phyloP scores from a whole-genome alignment of 2,888 invertebrate genomes.

The Quadriops clusia region DNA sequence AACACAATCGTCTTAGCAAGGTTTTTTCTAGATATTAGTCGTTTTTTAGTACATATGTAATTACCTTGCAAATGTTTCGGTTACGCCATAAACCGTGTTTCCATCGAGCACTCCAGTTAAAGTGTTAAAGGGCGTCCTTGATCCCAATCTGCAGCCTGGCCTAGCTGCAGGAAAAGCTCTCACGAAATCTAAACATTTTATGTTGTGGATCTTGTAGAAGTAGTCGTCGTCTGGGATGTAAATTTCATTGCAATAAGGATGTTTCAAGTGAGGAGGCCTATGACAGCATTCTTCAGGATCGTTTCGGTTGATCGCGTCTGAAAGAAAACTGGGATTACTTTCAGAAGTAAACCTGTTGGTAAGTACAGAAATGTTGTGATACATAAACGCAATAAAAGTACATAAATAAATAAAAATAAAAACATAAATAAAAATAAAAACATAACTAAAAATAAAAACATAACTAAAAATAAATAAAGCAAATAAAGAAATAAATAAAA shows the following conservation, averaged over 20 bases:
- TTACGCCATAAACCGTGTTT: conserved; percentile 82
- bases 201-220: conserved; percentile 74
- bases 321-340: too few relatives aligned
- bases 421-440: too few relatives aligned
- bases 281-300: conserved; percentile 87
- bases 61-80: conserved; percentile 67
- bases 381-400: too few relatives aligned
- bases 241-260: conserved; percentile 87
- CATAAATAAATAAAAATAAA: too few relatives aligned
- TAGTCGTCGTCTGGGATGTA: conserved; percentile 80
- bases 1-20: too few relatives aligned
- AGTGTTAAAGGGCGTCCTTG: conserved; percentile 74
- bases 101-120: conserved; percentile 78
- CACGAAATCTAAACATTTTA: conserved; percentile 83
- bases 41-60: too few relatives aligned
- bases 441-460: not conserved
- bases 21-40: too few relatives aligned
- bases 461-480: not conserved
- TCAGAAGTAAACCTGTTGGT: conserved; percentile 3
- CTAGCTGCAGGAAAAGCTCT: conserved; percentile 77
- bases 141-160: conserved; percentile 78
- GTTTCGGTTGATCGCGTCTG: conserved; percentile 75
- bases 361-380: conserved; percentile 3
- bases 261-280: conserved; percentile 67
- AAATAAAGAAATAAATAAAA: not conserved